Percentiles rank a stretch among this genome's conserved stretches.
phyloP scores from a whole-genome alignment of 1,140 invertebrate species.

The Holcopasites calliopsidis region DNA sequence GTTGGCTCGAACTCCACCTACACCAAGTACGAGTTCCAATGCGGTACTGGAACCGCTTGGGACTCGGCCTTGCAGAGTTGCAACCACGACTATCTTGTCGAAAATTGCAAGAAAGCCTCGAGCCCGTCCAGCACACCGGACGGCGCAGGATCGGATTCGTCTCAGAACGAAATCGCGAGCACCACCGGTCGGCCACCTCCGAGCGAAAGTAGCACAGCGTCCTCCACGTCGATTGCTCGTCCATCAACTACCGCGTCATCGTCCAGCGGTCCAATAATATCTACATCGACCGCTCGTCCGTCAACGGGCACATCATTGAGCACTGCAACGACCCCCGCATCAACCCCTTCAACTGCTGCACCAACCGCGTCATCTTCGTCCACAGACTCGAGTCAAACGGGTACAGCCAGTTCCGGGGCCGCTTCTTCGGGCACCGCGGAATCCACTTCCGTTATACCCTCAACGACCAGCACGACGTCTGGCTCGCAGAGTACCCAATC shows the following conservation, averaged over 20 bases:
- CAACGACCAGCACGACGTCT: background rate
- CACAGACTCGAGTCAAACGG: background rate
- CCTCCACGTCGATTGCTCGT: background rate
- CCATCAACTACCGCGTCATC: background rate
- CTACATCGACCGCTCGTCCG: background rate
- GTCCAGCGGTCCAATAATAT: background rate
- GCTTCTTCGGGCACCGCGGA: background rate
- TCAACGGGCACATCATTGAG: background rate
- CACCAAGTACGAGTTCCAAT: constrained; percentile 72
- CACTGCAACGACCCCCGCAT: background rate
- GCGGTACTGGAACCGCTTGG: constrained; percentile 69
- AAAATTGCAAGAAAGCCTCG: constrained; percentile 11
- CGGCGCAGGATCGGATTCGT: background rate
- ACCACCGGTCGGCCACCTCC: constrained; percentile 70
- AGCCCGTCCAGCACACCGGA: background rate
- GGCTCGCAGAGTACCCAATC: too few relatives aligned
- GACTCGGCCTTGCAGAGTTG: constrained; percentile 68
- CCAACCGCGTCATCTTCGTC: too few relatives aligned
- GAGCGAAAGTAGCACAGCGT: constrained; percentile 61
- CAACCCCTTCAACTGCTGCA: background rate
- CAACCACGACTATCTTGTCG: constrained; percentile 53
- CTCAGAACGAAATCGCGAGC: constrained; percentile 19
- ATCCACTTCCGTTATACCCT: constrained; percentile 20
- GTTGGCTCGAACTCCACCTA: constrained; percentile 75
- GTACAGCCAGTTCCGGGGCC: constrained; percentile 4